phyloP scores from a whole-genome alignment of 1,140 invertebrate species.

The Aporrectodea caliginosa region DNA sequence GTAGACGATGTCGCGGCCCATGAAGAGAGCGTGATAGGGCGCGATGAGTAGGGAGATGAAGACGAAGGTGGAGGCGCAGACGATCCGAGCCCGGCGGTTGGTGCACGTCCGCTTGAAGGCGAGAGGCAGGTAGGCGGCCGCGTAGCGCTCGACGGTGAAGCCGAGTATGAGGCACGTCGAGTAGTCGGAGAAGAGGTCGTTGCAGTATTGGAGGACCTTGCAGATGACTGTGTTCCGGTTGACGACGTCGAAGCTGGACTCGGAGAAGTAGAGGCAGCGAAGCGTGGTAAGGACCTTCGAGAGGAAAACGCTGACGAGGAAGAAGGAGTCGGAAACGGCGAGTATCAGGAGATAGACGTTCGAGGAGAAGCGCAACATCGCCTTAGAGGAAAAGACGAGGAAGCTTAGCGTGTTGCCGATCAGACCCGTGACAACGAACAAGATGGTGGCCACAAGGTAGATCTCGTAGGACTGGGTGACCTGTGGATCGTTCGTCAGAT shows the following conservation, averaged over 20 bases:
- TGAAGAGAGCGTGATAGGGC: slow-evolving; percentile 26
- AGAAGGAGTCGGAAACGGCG: background rate
- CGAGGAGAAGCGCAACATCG: slow-evolving; percentile 12
- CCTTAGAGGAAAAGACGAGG: slow-evolving; percentile 25
- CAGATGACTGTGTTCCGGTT: background rate
- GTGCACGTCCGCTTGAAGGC: slow-evolving; percentile 25
- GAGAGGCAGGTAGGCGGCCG: slow-evolving; percentile 20
- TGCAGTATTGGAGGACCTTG: slow-evolving; percentile 1
- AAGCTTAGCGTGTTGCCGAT: slow-evolving; percentile 25
- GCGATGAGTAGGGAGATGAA: slow-evolving; percentile 26
- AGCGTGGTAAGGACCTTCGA: slow-evolving; percentile 2
- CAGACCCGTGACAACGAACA: slow-evolving; percentile 19
- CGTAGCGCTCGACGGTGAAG: slow-evolving; percentile 30
- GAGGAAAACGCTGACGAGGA: slow-evolving; percentile 7
- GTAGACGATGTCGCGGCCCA: slow-evolving; percentile 10
- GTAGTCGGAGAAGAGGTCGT: slow-evolving; percentile 25
- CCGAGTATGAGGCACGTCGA: slow-evolving; percentile 25
- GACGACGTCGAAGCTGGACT: background rate
- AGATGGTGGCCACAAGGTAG: background rate
- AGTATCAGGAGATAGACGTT: slow-evolving; percentile 16
- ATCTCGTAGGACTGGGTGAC: slow-evolving; percentile 12
- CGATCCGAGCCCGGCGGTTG: slow-evolving; percentile 14
- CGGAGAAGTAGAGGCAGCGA: slow-evolving; percentile 12
- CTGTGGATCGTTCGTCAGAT: slow-evolving; percentile 16
- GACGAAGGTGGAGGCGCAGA: background rate